Evolutionary conservation across 2,797 vertebrate genomes (phyloP).

Genomic region (Hypotaenidia okinawae): DNA sequence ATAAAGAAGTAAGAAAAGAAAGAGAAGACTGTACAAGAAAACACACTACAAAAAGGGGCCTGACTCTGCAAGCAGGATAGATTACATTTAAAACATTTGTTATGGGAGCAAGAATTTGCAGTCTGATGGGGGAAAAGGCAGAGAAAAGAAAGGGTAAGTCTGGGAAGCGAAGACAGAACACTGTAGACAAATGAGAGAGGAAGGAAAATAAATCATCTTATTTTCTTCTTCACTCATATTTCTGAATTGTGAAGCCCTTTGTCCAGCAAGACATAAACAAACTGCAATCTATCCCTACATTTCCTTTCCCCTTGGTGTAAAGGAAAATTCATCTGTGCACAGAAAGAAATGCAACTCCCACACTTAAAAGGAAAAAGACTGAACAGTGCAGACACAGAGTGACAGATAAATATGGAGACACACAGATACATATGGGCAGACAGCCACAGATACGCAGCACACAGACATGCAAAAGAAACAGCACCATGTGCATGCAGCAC

Average conservation of each 20-base stretch:
- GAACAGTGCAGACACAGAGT: conserved; percentile 8
- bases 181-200: neutral
- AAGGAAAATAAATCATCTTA: neutral
- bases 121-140: neutral
- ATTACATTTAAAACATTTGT: conserved; percentile 4
- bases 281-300: neutral
- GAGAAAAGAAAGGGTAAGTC: neutral
- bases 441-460: neutral
- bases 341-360: neutral
- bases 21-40: neutral
- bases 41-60: neutral
- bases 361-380: conserved; percentile 32
- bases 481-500: neutral
- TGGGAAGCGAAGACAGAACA: conserved; percentile 21
- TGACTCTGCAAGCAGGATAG: neutral
- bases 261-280: neutral
- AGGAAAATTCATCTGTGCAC: neutral
- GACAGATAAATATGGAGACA: conserved; percentile 46
- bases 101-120: neutral
- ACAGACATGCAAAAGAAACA: conserved; percentile 3
- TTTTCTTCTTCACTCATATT: conserved; percentile 12
- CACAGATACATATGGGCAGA: neutral
- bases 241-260: neutral
- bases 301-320: neutral
- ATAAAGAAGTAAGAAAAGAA: neutral